Evolutionary conservation across 2,888 invertebrate species (phyloP).

Genomic region (Latrodectus elegans): DNA sequence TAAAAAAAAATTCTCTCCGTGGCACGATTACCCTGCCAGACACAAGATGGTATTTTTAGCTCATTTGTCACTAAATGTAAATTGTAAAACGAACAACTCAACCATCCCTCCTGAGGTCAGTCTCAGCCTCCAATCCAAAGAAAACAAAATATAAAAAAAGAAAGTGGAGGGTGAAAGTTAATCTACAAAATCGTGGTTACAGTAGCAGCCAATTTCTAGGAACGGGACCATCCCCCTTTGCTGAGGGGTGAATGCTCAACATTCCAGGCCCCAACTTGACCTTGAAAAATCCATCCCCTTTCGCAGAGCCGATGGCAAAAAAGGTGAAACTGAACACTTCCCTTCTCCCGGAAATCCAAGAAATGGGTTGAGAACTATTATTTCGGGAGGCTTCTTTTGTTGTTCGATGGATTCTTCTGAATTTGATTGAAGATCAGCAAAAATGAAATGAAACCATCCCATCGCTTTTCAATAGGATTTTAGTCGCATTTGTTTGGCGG

Average conservation of each 20-base stretch:
- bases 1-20: too few species aligned
- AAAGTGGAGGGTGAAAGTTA: neutral
- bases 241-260: neutral
- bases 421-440: neutral
- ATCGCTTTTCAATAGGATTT: too few species aligned
- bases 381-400: neutral
- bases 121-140: neutral
- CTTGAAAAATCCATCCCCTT: neutral
- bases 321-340: neutral
- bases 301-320: slow-evolving; percentile 28
- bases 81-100: neutral
- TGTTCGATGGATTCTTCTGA: neutral
- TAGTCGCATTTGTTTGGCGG: too few species aligned
- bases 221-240: slow-evolving; percentile 18
- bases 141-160: neutral
- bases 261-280: neutral
- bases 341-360: slow-evolving; percentile 17
- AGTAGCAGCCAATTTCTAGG: slow-evolving; percentile 7
- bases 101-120: neutral
- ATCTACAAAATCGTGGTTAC: slow-evolving; percentile 27
- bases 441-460: too few species aligned
- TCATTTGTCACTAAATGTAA: too few species aligned
- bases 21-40: too few species aligned
- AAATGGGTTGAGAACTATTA: neutral
- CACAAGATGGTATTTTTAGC: too few species aligned